phyloP scores from a whole-genome alignment of 1,140 invertebrate genomes.

The Harlomillsia oculata region DNA sequence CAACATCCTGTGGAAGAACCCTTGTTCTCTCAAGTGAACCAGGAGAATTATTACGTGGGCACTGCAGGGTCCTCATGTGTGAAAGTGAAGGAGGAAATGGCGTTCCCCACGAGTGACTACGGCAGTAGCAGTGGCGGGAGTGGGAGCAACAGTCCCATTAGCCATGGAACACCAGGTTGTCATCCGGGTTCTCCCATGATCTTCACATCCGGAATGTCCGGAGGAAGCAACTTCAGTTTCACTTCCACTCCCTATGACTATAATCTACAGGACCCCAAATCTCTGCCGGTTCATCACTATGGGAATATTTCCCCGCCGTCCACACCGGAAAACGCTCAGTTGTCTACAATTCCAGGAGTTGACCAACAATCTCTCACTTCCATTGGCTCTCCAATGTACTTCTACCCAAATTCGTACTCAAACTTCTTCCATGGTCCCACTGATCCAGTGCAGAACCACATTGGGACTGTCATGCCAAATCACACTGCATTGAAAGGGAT shows the following conservation, averaged over 20 bases:
- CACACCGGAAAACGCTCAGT: slow-evolving; percentile 41
- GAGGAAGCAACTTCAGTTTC: neutral
- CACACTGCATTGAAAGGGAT: too few species aligned
- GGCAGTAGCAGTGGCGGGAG: slow-evolving; percentile 11
- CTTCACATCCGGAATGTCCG: slow-evolving; percentile 8
- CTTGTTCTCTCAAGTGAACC: too few species aligned
- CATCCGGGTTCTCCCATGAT: slow-evolving; percentile 13
- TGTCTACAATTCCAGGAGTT: neutral
- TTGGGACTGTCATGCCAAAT: too few species aligned
- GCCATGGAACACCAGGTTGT: slow-evolving; percentile 6
- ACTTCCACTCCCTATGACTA: neutral
- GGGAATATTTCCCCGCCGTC: slow-evolving; percentile 44
- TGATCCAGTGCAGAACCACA: slow-evolving; percentile 1
- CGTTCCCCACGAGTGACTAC: slow-evolving; percentile 17
- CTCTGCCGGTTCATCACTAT: slow-evolving; percentile 12
- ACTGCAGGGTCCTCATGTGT: slow-evolving; percentile 11
- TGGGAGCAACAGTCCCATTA: slow-evolving; percentile 6
- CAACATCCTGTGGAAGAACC: too few species aligned
- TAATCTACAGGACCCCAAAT: neutral
- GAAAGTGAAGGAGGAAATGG: slow-evolving; percentile 29
- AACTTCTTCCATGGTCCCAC: slow-evolving; percentile 25
- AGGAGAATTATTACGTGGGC: too few species aligned
- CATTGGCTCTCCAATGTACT: neutral
- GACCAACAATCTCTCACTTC: neutral
- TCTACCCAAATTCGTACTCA: slow-evolving; percentile 9